Evolutionary conservation across 2,888 invertebrate species (phyloP), one percentile per base, ranked within the genome.

Genomic region (Cataglyphis cursor): DNA sequence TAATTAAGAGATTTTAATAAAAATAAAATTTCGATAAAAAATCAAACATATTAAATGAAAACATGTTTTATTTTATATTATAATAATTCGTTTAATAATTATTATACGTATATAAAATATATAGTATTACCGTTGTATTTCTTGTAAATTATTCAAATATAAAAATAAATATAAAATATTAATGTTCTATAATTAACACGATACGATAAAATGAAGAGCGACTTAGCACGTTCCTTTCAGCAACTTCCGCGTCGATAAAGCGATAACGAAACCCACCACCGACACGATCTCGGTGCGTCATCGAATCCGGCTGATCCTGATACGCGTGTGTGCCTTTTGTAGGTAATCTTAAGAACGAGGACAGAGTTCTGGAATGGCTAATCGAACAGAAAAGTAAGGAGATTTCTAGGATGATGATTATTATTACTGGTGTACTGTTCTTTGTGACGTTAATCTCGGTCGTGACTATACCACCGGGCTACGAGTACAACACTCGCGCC

Each of bases 381-480:
- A 96, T 98, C 96, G 97, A 98, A 96, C 98, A 98, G 96, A 98
- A 98, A 98, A 98, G 98, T 98, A 98, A 98, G 98, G 96, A 96
- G 93, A 94, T 94, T 94, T 94, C 92, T 94, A 94, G 93, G 93
- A 94, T 94, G 94, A 95, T 95, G 94, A 94, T 95, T 93, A 94
- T 94, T 93, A 95, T 94, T 91, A 94, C 93, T 93, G 94, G 95
- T 93, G 94, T 94, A 94, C 93, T 95, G 93, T 95, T 95, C 93
- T 93, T 95, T 94, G 94, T 94, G 91, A 95, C 95, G 92, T 93
- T 95, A 94, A 94, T 95, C 91, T 95, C 94, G 91, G 94, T 95
- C 92, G 92, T 95, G 90, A 93, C 94, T 85, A 93, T 94, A 90
- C 94, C 94, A 91, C 93, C 94, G 90, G 93, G 93, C 92, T 94